Evolutionary conservation across 2,888 invertebrate genomes (phyloP).

Genomic region (Drosophila birchii): DNA sequence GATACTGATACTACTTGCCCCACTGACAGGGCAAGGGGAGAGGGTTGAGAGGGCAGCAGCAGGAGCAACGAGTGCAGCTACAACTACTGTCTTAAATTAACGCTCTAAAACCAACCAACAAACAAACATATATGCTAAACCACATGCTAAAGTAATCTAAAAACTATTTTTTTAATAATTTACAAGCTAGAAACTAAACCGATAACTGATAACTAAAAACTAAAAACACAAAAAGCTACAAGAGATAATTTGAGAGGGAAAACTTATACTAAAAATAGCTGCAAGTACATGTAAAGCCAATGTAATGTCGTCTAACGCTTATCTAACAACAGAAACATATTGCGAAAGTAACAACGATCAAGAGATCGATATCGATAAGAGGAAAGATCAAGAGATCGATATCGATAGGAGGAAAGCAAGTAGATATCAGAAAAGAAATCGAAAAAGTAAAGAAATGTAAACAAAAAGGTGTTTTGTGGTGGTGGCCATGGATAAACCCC

Average conservation of each 20-base stretch:
- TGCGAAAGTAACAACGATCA: conserved; percentile 1
- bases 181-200: conserved; percentile 51
- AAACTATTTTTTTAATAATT: conserved; percentile 68
- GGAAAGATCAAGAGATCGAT: not conserved
- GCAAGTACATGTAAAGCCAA: conserved; percentile 34
- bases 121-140: conserved; percentile 27
- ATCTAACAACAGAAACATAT: conserved; percentile 51
- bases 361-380: too few species aligned
- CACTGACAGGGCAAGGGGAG: not conserved
- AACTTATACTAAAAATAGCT: conserved; percentile 26
- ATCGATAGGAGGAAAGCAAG: too few species aligned
- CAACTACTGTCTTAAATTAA: conserved; percentile 34
- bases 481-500: conserved; percentile 28
- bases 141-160: conserved; percentile 34
- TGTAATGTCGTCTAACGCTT: conserved; percentile 56
- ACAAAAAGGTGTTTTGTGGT: not conserved
- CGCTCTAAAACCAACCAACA: conserved; percentile 29
- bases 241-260: not conserved
- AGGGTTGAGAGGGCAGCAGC: not conserved
- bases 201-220: conserved; percentile 29
- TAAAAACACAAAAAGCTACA: not conserved
- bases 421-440: not conserved
- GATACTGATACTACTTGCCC: conserved; percentile 7
- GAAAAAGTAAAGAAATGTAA: not conserved
- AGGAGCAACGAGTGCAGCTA: conserved; percentile 10